Conservation (phyloP, 30 jellyfish, hydroid and myxozoan genomes). For the Cassiopea andromeda region DNA sequence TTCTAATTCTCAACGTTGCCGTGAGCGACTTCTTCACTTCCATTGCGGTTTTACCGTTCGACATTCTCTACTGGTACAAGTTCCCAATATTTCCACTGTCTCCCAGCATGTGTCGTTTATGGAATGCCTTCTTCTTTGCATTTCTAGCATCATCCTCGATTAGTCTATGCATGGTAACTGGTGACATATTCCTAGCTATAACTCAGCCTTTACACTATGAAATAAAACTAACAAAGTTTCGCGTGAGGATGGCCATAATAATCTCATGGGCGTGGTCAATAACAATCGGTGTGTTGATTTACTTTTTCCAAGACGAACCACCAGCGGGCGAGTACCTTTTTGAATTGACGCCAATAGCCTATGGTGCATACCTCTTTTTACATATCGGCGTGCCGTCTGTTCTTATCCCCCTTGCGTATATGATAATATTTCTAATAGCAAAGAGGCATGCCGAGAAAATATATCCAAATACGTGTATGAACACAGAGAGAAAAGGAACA, state of each 20-base stretch:
- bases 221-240: slow-evolving; percentile 11
- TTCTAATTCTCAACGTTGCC: slow-evolving; percentile 68
- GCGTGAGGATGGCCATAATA: slow-evolving; percentile 18
- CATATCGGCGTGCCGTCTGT: slow-evolving; percentile 56
- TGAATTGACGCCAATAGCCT: slow-evolving; percentile 40
- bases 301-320: slow-evolving; percentile 65
- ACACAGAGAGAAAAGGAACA: neutral
- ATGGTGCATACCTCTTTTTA: slow-evolving; percentile 42
- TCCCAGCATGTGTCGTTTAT: slow-evolving; percentile 50
- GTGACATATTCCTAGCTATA: slow-evolving; percentile 57
- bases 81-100: slow-evolving; percentile 67
- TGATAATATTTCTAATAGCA: slow-evolving; percentile 56
- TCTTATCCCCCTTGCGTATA: slow-evolving; percentile 25
- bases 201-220: slow-evolving; percentile 43
- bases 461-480: neutral
- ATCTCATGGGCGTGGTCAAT: slow-evolving; percentile 58
- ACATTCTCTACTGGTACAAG: slow-evolving; percentile 53
- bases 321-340: slow-evolving; percentile 62
- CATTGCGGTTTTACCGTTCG: slow-evolving; percentile 63
- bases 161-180: slow-evolving; percentile 27
- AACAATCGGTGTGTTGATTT: slow-evolving; percentile 24
- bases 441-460: slow-evolving; percentile 49
- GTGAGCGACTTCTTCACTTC: slow-evolving; percentile 58
- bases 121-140: slow-evolving; percentile 74
- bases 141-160: slow-evolving; percentile 60